Conservation (phyloP, 2,797 vertebrate species). For the Notolepis coatsorum region DNA sequence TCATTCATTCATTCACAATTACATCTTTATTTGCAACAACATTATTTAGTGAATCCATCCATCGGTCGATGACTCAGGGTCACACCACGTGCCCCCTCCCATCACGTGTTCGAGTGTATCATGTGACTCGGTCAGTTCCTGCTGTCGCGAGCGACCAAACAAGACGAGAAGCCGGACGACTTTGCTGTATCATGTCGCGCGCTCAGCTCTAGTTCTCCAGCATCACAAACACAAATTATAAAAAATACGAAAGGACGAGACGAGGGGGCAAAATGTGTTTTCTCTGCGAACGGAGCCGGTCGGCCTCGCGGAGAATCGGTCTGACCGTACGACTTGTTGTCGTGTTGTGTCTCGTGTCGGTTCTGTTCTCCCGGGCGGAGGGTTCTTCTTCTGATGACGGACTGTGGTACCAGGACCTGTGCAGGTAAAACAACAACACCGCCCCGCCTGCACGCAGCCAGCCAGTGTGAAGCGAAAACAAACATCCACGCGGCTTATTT, state of each 20-base stretch:
- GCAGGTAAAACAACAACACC: conserved; percentile 70
- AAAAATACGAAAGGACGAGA: not conserved
- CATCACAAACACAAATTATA: not conserved
- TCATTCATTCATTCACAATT: no score
- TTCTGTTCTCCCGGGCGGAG: conserved; percentile 36
- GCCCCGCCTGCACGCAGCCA: not conserved
- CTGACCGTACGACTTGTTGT: conserved; percentile 20
- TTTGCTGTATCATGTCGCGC: conserved; percentile 81
- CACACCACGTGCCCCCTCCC: conserved; percentile 39
- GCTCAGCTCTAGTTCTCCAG: conserved; percentile 4
- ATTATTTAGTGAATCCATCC: not conserved
- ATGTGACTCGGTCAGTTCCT: conserved; percentile 79
- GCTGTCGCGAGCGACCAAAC: conserved; percentile 19
- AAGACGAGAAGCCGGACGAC: conserved; percentile 5
- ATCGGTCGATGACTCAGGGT: not conserved
- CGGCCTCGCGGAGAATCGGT: conserved; percentile 10
- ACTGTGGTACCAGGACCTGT: conserved; percentile 79
- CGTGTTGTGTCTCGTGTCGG: conserved; percentile 33
- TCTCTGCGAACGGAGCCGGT: not conserved
- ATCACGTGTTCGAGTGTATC: conserved; percentile 78
- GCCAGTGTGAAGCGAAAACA: not conserved
- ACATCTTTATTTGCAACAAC: not conserved
- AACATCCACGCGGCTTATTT: not conserved
- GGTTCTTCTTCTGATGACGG: conserved; percentile 31
- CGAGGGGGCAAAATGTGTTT: conserved; percentile 52